phyloP scores from a whole-genome alignment of 2,797 vertebrate species.

The Coregonus suidteri region DNA sequence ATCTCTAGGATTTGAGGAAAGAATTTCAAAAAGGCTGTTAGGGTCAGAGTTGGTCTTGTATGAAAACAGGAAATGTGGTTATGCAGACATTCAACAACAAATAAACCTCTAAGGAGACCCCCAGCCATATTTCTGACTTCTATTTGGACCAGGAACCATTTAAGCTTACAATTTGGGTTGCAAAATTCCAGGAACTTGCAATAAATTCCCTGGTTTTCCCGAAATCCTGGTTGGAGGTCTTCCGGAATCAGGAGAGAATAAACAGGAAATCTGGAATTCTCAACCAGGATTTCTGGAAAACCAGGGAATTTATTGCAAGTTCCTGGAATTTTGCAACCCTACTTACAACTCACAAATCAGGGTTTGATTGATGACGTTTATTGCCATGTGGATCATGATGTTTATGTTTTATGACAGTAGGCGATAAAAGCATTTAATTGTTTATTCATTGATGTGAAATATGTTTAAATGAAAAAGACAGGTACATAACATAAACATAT shows the following conservation, averaged over 20 bases:
- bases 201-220: no score
- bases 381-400: neutral
- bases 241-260: no score
- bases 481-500: conserved; percentile 73
- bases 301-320: no score
- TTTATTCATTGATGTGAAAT: neutral
- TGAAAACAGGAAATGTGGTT: conserved; percentile 3
- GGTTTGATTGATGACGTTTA: neutral
- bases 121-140: conserved; percentile 1
- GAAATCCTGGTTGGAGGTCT: neutral
- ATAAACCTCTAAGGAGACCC: neutral
- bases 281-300: no score
- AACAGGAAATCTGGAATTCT: no score
- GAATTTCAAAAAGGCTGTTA: conserved; percentile 49
- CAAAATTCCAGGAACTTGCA: no score
- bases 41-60: neutral
- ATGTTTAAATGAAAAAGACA: neutral
- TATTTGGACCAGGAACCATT: neutral
- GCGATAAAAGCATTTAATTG: neutral
- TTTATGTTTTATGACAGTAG: neutral
- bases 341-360: neutral
- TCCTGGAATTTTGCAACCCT: no score
- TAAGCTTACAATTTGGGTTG: neutral
- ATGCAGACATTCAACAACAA: neutral
- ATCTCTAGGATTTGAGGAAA: conserved; percentile 83